A percentile compares a stretch with the other conserved stretches of the same genome.
phyloP scores from a whole-genome alignment of 2,113 vertebrate genomes.

The Dipodomys stephensi region DNA sequence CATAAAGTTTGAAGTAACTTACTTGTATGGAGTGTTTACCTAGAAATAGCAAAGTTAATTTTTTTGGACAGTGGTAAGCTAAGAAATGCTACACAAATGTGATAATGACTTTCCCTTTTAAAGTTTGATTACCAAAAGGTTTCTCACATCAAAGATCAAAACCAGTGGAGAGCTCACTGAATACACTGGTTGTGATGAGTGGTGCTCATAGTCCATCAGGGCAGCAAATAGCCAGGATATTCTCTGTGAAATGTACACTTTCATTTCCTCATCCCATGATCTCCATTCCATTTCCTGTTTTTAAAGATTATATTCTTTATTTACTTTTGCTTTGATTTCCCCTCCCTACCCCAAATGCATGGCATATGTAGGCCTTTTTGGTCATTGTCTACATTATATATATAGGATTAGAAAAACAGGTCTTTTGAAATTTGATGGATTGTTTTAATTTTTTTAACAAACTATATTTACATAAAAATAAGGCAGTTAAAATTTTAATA shows the following conservation, averaged over 20 bases:
- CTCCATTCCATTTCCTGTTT: not conserved
- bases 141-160: not conserved
- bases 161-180: not conserved
- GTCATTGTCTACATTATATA: conserved; percentile 3
- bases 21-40: not conserved
- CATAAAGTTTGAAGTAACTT: not conserved
- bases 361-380: not conserved
- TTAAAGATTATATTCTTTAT: not conserved
- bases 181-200: not conserved
- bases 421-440: not conserved
- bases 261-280: not conserved
- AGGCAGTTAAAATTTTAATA: not conserved
- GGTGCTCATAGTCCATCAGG: too few relatives aligned
- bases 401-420: not conserved
- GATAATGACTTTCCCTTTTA: not conserved
- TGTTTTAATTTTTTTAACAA: not conserved
- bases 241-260: too few relatives aligned
- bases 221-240: too few relatives aligned
- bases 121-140: not conserved
- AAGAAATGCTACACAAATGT: not conserved
- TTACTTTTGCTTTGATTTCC: not conserved
- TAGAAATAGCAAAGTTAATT: not conserved
- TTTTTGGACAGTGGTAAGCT: not conserved
- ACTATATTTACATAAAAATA: not conserved
- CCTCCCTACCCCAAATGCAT: not conserved